These are phyloP conservation scores for Psilopsiagon aurifrons DNA, from an alignment of 2,113 vertebrate species.

Conservation along the genomic window DNA sequence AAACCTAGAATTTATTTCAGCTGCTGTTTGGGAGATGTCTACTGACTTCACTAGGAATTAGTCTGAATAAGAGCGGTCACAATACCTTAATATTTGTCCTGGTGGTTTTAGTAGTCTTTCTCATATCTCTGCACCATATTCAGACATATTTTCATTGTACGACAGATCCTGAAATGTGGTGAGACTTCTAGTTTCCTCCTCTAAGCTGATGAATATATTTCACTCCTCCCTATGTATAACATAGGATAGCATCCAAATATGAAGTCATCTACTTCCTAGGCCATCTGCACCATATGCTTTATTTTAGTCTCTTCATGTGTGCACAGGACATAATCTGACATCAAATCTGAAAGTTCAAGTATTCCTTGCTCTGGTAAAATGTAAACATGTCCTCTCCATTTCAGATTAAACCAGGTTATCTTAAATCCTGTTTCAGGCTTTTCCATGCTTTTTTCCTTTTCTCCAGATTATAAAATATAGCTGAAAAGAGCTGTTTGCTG, in stretches of 20 bases:
- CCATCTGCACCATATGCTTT: background rate
- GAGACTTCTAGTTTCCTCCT: background rate
- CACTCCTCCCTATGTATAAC: background rate
- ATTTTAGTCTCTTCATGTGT: background rate
- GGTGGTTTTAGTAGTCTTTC: background rate
- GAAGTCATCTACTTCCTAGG: constrained; percentile 3
- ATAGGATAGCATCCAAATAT: constrained; percentile 10
- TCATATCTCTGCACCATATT: background rate
- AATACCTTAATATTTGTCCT: background rate
- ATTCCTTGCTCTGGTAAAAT: background rate
- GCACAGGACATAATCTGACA: background rate
- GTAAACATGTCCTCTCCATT: constrained; percentile 6
- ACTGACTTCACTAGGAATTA: background rate
- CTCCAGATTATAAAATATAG: background rate
- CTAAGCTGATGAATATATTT: constrained; percentile 3
- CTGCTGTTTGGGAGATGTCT: background rate
- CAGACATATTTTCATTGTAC: background rate
- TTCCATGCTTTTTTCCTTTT: background rate
- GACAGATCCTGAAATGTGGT: background rate
- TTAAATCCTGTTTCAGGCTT: constrained; percentile 1
- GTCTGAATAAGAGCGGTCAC: background rate
- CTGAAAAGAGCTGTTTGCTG: background rate
- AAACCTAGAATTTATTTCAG: background rate
- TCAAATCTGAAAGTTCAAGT: background rate
- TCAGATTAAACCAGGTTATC: background rate